Conservation (phyloP, 2,888 invertebrate species). For the Eledone cirrhosa region DNA sequence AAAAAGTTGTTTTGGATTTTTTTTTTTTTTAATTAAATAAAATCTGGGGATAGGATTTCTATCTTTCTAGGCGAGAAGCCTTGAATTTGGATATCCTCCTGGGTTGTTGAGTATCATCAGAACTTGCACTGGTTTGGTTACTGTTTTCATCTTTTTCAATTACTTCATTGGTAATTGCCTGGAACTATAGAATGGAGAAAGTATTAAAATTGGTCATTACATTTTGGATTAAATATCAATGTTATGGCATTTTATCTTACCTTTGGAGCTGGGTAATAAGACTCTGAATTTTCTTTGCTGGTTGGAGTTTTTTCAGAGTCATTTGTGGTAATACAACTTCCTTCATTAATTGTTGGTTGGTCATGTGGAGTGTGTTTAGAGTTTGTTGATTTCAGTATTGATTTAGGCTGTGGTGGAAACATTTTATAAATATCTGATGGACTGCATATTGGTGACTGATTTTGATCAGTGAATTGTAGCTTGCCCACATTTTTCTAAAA, state of each 20-base stretch:
- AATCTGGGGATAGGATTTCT: neutral
- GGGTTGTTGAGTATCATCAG: neutral
- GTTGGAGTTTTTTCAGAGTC: no score
- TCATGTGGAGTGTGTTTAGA: neutral
- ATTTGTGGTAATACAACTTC: no score
- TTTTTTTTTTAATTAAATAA: neutral
- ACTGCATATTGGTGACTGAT: neutral
- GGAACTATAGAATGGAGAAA: no score
- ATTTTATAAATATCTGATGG: conserved; percentile 24
- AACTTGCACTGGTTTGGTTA: neutral
- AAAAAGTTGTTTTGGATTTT: no score
- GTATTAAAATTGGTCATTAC: no score
- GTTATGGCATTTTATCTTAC: no score
- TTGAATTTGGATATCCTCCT: conserved; percentile 38
- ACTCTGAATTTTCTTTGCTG: no score
- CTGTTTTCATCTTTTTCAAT: neutral
- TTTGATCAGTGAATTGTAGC: no score
- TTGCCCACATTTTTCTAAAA: no score
- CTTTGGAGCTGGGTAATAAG: no score
- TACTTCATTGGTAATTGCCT: neutral
- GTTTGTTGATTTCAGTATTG: neutral
- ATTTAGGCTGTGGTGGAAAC: neutral
- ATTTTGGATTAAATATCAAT: no score
- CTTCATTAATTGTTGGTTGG: no score
- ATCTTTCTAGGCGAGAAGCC: conserved; percentile 30